Evolutionary conservation across 2,888 invertebrate species (phyloP).

Genomic region (Campoletis raptor): DNA sequence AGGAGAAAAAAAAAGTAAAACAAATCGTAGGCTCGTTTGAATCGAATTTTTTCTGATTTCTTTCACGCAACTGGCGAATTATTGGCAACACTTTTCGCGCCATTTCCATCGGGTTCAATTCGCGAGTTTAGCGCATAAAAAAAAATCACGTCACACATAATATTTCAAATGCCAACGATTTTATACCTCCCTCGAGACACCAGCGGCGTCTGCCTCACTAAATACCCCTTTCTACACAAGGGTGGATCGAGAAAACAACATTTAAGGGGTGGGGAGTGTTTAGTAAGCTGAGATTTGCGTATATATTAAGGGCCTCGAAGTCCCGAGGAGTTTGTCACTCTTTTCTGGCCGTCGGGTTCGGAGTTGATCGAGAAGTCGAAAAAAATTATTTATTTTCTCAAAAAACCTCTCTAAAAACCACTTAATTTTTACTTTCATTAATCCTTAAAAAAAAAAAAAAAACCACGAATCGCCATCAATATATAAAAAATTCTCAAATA

Average conservation of each 20-base stretch:
- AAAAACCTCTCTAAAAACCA: neutral
- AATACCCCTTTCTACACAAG: slow-evolving; percentile 12
- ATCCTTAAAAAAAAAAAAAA: neutral
- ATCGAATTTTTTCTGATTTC: neutral
- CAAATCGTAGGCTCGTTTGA: no score
- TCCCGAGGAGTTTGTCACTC: slow-evolving; percentile 71
- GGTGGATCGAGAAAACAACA: neutral
- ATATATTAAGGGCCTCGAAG: slow-evolving; percentile 75
- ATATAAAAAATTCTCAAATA: no score
- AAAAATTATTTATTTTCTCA: no score
- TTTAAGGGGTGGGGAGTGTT: neutral
- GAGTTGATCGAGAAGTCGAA: neutral
- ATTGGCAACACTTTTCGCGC: neutral
- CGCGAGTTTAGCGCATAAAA: neutral
- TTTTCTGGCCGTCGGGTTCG: slow-evolving; percentile 69
- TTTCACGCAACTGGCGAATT: neutral
- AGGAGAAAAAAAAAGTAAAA: neutral
- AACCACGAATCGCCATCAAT: neutral
- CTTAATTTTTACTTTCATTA: neutral
- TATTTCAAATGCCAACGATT: slow-evolving; percentile 84
- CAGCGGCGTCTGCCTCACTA: neutral
- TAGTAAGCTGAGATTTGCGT: slow-evolving; percentile 65
- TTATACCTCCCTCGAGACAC: slow-evolving; percentile 79
- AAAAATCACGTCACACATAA: slow-evolving; percentile 55
- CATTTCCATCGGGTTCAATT: neutral